phyloP scores from a whole-genome alignment of 2,888 invertebrate genomes.

The Drosophila stalkeri region DNA sequence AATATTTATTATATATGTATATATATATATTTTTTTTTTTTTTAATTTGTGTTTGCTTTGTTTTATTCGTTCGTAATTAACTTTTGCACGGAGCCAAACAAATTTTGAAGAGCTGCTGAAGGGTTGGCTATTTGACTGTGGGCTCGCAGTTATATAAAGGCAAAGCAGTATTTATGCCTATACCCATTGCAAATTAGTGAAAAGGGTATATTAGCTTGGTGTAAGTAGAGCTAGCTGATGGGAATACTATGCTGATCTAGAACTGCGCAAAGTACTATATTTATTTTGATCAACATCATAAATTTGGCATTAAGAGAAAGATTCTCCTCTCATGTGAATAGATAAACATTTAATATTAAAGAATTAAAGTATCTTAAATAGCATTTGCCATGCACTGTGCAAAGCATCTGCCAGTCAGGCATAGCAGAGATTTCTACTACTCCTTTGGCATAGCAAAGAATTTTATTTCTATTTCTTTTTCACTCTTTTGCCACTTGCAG shows the following conservation, averaged over 20 bases:
- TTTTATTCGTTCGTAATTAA: constrained; percentile 39
- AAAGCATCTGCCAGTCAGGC: background rate
- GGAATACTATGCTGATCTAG: background rate
- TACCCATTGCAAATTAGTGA: background rate
- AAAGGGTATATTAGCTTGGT: background rate
- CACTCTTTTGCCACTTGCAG: constrained; percentile 54
- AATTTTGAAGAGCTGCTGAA: constrained; percentile 19
- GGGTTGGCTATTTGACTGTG: constrained; percentile 1
- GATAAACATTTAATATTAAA: background rate
- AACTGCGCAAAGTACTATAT: background rate
- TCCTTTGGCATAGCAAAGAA: background rate
- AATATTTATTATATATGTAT: constrained; percentile 3
- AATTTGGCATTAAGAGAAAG: background rate
- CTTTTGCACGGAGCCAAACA: constrained; percentile 17
- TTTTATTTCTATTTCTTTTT: constrained; percentile 6
- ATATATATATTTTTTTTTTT: too few species aligned
- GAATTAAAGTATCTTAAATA: background rate
- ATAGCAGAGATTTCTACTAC: background rate
- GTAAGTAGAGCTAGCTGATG: too few species aligned
- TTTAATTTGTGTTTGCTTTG: background rate
- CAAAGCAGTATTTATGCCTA: background rate
- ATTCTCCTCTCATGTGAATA: background rate
- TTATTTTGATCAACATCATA: too few species aligned
- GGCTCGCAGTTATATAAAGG: constrained; percentile 3
- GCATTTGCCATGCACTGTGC: background rate